Conservation (phyloP, 2,888 invertebrate species). For the Agrilus cyanescens region DNA sequence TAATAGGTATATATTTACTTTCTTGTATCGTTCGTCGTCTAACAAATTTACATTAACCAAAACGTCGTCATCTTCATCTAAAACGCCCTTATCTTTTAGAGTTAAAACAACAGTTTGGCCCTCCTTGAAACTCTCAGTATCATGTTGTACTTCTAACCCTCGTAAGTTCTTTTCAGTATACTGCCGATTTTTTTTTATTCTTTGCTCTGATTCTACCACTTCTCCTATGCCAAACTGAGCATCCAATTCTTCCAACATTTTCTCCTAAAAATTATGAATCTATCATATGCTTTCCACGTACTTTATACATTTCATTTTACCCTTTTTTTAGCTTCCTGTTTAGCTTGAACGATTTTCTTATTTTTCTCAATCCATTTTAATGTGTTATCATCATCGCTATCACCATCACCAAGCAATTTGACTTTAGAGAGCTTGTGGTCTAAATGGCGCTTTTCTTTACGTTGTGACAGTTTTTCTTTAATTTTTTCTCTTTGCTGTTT, state of each 20-base stretch:
- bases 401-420: slow-evolving; percentile 56
- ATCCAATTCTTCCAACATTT: slow-evolving; percentile 89
- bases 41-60: slow-evolving; percentile 85
- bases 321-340: slow-evolving; percentile 72
- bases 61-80: slow-evolving; percentile 78
- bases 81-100: slow-evolving; percentile 81
- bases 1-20: slow-evolving; percentile 36
- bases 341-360: slow-evolving; percentile 64
- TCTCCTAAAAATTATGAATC: slow-evolving; percentile 50
- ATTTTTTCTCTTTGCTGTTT: slow-evolving; percentile 71
- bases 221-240: slow-evolving; percentile 84
- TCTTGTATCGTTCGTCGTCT: slow-evolving; percentile 73
- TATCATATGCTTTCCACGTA: too few species aligned
- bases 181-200: slow-evolving; percentile 42
- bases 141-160: slow-evolving; percentile 82
- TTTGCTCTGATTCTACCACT: slow-evolving; percentile 68
- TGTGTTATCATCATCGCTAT: slow-evolving; percentile 64
- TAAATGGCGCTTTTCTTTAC: slow-evolving; percentile 67
- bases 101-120: slow-evolving; percentile 83
- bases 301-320: slow-evolving; percentile 35
- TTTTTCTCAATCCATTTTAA: slow-evolving; percentile 74
- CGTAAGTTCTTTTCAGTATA: slow-evolving; percentile 62
- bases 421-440: slow-evolving; percentile 53
- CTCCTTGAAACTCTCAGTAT: slow-evolving; percentile 54
- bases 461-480: slow-evolving; percentile 62